These are phyloP conservation scores for Oscheius sp. DNA, from an alignment of 1,140 invertebrate species.

Conservation along the genomic window DNA sequence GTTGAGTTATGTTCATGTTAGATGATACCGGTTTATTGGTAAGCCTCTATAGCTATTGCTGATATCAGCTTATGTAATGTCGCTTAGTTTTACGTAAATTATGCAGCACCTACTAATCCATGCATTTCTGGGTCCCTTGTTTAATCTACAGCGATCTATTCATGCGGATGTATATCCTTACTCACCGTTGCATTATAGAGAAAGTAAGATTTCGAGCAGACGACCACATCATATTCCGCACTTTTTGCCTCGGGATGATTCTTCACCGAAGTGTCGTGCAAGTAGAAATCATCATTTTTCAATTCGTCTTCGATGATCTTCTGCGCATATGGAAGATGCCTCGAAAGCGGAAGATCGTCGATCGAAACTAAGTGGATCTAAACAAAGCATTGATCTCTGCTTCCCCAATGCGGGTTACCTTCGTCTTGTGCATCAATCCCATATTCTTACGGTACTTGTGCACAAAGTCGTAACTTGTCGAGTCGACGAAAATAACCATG, in stretches of 20 bases:
- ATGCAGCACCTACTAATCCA: too few species aligned
- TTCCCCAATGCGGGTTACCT: constrained; percentile 29
- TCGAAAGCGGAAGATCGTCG: constrained; percentile 48
- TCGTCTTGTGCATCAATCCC: constrained; percentile 46
- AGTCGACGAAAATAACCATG: constrained; percentile 58
- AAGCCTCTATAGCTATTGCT: too few species aligned
- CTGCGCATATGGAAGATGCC: constrained; percentile 40
- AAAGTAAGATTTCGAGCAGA: constrained; percentile 61
- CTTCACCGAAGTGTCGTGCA: constrained; percentile 39
- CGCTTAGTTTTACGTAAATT: too few species aligned
- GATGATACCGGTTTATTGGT: too few species aligned
- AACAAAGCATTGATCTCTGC: not conserved
- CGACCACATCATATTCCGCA: constrained; percentile 56
- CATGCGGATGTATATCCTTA: constrained; percentile 5
- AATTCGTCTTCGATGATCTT: constrained; percentile 44
- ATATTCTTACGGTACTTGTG: constrained; percentile 35
- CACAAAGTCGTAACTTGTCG: constrained; percentile 51
- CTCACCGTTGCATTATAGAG: constrained; percentile 55
- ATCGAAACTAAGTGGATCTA: constrained; percentile 46
- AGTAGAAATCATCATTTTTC: not conserved
- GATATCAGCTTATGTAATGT: too few species aligned
- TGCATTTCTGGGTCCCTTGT: too few species aligned
- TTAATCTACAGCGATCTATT: not conserved
- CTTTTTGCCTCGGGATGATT: constrained; percentile 52
- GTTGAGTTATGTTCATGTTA: too few species aligned